phyloP scores from a whole-genome alignment of 2,797 vertebrate genomes.

The Taeniopygia guttata region DNA sequence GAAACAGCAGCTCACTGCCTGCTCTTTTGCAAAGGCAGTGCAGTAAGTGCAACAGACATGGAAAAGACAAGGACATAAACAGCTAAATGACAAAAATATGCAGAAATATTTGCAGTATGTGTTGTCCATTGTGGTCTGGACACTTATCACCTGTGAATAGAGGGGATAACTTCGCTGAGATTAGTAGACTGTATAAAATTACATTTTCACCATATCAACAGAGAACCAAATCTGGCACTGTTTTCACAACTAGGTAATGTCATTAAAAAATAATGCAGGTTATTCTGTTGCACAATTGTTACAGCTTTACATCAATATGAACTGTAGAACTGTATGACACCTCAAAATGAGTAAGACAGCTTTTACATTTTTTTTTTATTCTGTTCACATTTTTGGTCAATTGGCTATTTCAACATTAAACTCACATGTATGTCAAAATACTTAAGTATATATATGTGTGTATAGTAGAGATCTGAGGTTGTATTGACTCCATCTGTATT shows the following conservation, averaged over 20 bases:
- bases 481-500: background rate
- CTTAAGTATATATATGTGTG: background rate
- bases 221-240: background rate
- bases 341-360: background rate
- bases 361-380: background rate
- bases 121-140: background rate
- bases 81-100: background rate
- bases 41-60: background rate
- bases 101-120: background rate
- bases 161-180: background rate
- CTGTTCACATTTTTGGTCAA: background rate
- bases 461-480: background rate
- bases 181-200: background rate
- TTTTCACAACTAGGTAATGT: background rate
- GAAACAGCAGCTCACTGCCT: background rate
- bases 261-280: background rate
- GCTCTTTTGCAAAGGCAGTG: background rate
- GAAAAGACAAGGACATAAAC: background rate
- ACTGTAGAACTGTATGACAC: background rate
- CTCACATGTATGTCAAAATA: background rate
- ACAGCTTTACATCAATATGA: background rate
- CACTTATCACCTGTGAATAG: accelerated
- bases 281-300: background rate
- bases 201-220: background rate
- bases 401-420: background rate